These are phyloP conservation scores for Myiotriccus ornatus DNA, from an alignment of 2,797 vertebrate genomes.

Conservation along the genomic window DNA sequence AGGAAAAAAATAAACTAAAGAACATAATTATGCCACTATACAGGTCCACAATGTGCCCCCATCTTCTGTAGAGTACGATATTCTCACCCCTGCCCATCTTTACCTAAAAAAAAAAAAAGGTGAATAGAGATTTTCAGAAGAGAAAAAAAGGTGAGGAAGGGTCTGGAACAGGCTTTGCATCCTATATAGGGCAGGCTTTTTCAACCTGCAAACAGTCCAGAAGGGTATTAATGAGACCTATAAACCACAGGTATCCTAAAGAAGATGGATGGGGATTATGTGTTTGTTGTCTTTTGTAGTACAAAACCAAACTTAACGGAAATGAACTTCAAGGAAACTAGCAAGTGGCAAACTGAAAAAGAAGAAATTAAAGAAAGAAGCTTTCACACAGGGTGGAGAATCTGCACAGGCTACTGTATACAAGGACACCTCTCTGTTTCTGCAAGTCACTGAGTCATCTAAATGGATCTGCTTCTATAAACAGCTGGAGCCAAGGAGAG, in stretches of 20 bases:
- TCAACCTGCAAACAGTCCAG: background rate
- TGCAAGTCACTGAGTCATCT: constrained; percentile 3
- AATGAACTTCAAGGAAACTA: background rate
- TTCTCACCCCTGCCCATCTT: fast-evolving
- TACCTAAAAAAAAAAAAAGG: fast-evolving
- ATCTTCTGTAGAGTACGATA: background rate
- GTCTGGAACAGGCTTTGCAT: background rate
- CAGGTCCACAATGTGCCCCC: background rate
- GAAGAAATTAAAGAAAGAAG: background rate
- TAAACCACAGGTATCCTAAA: background rate
- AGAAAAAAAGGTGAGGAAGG: background rate
- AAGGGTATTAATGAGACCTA: background rate
- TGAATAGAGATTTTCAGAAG: background rate
- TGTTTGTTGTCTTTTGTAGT: background rate
- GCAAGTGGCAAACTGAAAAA: background rate
- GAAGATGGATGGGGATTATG: background rate
- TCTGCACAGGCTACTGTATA: background rate
- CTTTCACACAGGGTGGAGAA: background rate
- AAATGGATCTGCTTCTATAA: background rate
- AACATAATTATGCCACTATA: background rate
- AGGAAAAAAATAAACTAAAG: background rate
- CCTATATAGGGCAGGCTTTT: background rate
- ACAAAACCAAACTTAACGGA: background rate
- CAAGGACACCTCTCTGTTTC: background rate
- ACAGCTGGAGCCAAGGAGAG: background rate